These are phyloP conservation scores for Microtus richardsoni DNA, from an alignment of 2,113 vertebrate species.

Conservation along the genomic window DNA sequence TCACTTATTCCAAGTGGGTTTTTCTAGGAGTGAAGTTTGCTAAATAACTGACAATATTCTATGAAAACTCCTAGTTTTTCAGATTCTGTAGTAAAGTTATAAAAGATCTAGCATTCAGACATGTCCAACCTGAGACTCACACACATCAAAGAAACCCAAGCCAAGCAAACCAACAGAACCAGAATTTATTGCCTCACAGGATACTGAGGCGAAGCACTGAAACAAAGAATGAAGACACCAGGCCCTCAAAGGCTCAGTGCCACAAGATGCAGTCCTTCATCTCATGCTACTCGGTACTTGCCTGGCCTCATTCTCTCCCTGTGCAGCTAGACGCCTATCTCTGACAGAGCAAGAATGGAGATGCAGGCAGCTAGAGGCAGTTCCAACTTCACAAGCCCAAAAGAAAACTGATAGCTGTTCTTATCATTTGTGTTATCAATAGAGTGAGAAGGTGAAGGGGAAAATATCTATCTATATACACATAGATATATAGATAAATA, in stretches of 20 bases:
- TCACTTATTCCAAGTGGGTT: background rate
- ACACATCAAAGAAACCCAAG: conserved; percentile 48
- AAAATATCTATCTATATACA: background rate
- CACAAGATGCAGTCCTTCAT: background rate
- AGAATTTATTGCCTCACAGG: conserved; percentile 17
- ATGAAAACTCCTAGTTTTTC: background rate
- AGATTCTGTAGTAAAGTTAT: background rate
- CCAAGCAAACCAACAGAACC: conserved; percentile 35
- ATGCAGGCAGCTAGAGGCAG: background rate
- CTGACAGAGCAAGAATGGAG: no score
- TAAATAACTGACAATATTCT: background rate
- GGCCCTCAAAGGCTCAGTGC: background rate
- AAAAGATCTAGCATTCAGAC: background rate
- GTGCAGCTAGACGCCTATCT: background rate
- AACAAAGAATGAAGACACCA: conserved; percentile 34
- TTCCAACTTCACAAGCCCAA: background rate
- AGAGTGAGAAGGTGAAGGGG: background rate
- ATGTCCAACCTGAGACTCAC: conserved; percentile 7
- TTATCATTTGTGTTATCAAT: background rate
- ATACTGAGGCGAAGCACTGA: background rate
- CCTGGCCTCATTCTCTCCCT: conserved; percentile 53
- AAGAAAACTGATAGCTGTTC: conserved; percentile 21
- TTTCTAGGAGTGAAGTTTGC: background rate
- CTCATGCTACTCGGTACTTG: conserved; percentile 23
- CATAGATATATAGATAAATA: background rate